These are phyloP conservation scores for Camponotus floridanus DNA, from an alignment of 1,140 invertebrate genomes.

Conservation along the genomic window DNA sequence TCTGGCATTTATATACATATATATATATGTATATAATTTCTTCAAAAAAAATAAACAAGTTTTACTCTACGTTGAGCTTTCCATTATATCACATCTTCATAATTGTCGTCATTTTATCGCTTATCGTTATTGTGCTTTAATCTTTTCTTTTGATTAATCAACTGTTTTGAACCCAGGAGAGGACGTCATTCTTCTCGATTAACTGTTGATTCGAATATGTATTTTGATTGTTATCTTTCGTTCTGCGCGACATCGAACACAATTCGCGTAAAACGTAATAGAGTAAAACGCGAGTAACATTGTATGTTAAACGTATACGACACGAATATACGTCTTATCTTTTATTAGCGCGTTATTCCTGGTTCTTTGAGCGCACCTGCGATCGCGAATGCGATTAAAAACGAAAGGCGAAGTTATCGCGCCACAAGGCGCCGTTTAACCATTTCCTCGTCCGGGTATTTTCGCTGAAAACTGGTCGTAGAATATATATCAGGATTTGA, in stretches of 20 bases:
- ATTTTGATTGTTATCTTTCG: conserved; percentile 1
- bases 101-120: neutral
- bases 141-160: neutral
- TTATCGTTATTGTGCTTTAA: neutral
- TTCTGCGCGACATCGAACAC: neutral
- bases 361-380: conserved; percentile 31
- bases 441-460: neutral
- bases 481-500: neutral
- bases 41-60: neutral
- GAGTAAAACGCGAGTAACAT: neutral
- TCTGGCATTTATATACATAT: neutral
- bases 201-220: neutral
- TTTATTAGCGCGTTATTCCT: conserved; percentile 35
- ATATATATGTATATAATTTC: neutral
- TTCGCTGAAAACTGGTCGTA: neutral
- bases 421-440: conserved; percentile 8
- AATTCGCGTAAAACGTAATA: neutral
- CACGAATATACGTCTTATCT: conserved; percentile 27
- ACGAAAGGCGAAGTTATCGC: conserved; percentile 19
- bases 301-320: conserved; percentile 4
- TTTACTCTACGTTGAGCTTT: neutral
- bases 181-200: neutral
- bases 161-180: neutral
- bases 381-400: conserved; percentile 49
- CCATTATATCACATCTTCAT: neutral